These are phyloP conservation scores for Phalacrocorax pelagicus DNA, from an alignment of 2,113 vertebrate genomes.

Conservation along the genomic window DNA sequence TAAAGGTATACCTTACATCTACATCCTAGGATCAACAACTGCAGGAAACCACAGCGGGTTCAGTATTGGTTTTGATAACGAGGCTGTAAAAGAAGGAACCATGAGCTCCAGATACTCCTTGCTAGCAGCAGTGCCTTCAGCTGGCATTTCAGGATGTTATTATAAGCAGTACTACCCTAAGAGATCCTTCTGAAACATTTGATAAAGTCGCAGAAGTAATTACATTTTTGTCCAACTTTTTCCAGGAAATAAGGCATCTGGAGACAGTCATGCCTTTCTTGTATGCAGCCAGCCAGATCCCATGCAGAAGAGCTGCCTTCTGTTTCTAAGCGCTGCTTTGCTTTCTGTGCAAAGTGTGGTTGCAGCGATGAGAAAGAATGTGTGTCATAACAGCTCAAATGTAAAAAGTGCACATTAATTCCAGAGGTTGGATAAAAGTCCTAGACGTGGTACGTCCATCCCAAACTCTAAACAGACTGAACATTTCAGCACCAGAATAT, in stretches of 20 bases:
- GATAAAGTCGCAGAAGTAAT: background rate
- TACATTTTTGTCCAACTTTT: background rate
- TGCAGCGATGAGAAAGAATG: background rate
- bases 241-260: background rate
- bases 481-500: background rate
- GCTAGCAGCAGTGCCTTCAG: background rate
- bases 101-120: background rate
- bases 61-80: background rate
- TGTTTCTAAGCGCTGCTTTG: background rate
- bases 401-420: background rate
- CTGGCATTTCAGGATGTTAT: background rate
- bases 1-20: background rate
- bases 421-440: background rate
- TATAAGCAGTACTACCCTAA: background rate
- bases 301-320: background rate
- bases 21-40: background rate
- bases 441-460: background rate
- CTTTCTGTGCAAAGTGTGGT: background rate
- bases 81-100: background rate
- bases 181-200: background rate
- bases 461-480: background rate
- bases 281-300: background rate
- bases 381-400: background rate
- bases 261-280: background rate
- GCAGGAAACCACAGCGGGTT: slow-evolving; percentile 16